Percentiles rank a stretch among this genome's conserved stretches.
Conservation (phyloP, 2,797 vertebrate genomes). For the Siniperca scherzeri region DNA sequence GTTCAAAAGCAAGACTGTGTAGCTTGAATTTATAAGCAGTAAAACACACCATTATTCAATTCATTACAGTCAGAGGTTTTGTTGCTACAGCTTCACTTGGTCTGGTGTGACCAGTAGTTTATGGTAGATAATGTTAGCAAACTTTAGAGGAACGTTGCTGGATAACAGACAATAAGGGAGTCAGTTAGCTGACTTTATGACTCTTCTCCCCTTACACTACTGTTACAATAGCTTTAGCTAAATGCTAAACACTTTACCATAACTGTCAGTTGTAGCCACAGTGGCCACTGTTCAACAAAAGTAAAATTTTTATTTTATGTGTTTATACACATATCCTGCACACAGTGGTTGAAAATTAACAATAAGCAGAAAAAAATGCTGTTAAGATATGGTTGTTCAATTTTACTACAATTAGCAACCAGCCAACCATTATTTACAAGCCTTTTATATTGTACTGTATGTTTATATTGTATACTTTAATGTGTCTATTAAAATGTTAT, state of each 20-base stretch:
- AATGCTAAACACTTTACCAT: neutral
- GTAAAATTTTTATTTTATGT: neutral
- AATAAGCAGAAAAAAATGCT: constrained; percentile 18
- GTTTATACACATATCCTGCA: neutral
- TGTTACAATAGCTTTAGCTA: neutral
- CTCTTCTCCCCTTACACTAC: neutral
- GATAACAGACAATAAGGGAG: neutral
- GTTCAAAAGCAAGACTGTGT: neutral
- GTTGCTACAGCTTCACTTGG: neutral
- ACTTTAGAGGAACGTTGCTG: neutral
- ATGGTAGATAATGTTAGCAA: neutral
- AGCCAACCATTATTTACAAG: constrained; percentile 21
- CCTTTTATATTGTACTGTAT: constrained; percentile 7
- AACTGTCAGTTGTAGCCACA: neutral
- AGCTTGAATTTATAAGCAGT: neutral
- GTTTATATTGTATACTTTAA: too few relatives aligned
- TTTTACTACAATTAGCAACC: constrained; percentile 19
- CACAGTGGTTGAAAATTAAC: constrained; percentile 8
- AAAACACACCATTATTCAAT: neutral
- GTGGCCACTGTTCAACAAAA: neutral
- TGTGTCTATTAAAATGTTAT: constrained; percentile 21
- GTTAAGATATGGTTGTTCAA: constrained; percentile 17
- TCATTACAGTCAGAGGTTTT: neutral
- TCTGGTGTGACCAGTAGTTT: neutral
- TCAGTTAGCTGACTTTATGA: neutral